Conservation (phyloP, 2,888 invertebrate species). For the Schrankia costaestrigalis region DNA sequence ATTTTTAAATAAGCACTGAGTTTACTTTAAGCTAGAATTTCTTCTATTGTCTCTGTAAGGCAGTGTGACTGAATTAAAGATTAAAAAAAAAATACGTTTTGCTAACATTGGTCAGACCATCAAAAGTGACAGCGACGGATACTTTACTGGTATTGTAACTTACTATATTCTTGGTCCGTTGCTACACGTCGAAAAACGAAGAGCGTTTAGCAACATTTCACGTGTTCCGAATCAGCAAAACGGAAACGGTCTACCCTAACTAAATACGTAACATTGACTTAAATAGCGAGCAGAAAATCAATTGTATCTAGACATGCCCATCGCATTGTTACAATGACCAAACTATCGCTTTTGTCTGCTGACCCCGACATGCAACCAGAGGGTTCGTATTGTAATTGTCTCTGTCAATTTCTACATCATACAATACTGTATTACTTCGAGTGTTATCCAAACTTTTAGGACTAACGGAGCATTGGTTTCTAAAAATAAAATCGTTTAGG, state of each 20-base stretch:
- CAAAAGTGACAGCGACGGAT: no score
- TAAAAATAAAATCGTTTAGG: slow-evolving; percentile 7
- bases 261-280: slow-evolving; percentile 44
- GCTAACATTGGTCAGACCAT: no score
- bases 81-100: no score
- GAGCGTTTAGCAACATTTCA: no score
- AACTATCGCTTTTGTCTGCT: slow-evolving; percentile 53
- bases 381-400: slow-evolving; percentile 13
- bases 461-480: slow-evolving; percentile 24
- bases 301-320: slow-evolving; percentile 57
- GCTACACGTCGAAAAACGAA: no score
- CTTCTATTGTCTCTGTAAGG: no score
- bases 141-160: no score
- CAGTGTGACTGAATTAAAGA: no score
- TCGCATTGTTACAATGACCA: slow-evolving; percentile 56
- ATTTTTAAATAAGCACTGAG: no score
- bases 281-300: slow-evolving; percentile 52
- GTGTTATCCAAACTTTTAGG: neutral
- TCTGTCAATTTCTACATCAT: slow-evolving; percentile 7
- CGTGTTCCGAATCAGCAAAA: slow-evolving; percentile 8
- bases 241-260: slow-evolving; percentile 36
- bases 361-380: slow-evolving; percentile 45
- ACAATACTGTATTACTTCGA: slow-evolving; percentile 28
- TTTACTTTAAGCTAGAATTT: no score
- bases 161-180: no score